Percentiles rank a stretch among this genome's conserved stretches.
These are phyloP conservation scores for Pheucticus melanocephalus DNA, from an alignment of 2,113 vertebrate species.

Conservation along the genomic window DNA sequence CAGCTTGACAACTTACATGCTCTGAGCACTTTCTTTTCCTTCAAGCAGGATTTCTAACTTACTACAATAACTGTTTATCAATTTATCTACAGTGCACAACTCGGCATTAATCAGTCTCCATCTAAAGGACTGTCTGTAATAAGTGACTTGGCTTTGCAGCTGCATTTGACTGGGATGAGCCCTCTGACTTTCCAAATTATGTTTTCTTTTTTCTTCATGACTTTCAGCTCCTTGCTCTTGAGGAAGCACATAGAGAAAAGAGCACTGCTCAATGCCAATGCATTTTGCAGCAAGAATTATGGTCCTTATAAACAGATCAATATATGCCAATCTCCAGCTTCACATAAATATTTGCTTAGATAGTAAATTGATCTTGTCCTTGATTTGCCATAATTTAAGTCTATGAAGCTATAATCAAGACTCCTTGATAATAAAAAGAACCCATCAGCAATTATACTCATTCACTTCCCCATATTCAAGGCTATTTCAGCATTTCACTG, in stretches of 20 bases:
- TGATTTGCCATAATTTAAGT: slow-evolving; percentile 55
- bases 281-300: slow-evolving; percentile 11
- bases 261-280: neutral
- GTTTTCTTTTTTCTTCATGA: neutral
- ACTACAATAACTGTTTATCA: neutral
- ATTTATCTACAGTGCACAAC: neutral
- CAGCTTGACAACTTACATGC: neutral
- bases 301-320: slow-evolving; percentile 37
- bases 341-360: slow-evolving; percentile 58
- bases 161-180: neutral
- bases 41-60: neutral
- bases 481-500: slow-evolving; percentile 35
- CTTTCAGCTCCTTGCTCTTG: neutral
- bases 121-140: neutral
- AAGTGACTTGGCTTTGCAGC: neutral
- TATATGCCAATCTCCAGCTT: slow-evolving; percentile 35
- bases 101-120: neutral
- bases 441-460: slow-evolving; percentile 53
- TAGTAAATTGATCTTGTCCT: slow-evolving; percentile 61
- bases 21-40: neutral
- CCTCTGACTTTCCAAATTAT: neutral
- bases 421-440: slow-evolving; percentile 54
- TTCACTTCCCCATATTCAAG: slow-evolving; percentile 41
- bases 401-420: slow-evolving; percentile 52
- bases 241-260: neutral